A percentile compares a stretch with the other conserved stretches of the same genome.
Conservation (phyloP, 2,888 invertebrate species). For the Lumbricus terrestris region DNA sequence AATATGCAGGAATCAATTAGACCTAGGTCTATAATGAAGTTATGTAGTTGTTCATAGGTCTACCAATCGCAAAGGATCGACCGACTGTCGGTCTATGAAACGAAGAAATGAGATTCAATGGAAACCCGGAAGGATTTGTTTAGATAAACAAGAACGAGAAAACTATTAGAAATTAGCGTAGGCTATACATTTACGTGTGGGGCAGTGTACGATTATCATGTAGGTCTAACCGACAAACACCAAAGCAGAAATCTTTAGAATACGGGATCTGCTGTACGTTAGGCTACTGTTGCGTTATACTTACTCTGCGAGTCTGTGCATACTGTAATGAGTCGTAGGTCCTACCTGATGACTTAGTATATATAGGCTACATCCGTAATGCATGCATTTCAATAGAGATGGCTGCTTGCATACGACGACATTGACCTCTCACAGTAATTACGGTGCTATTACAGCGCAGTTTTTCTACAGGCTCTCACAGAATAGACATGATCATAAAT, state of each 20-base stretch:
- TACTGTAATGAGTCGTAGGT: neutral
- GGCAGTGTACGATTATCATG: neutral
- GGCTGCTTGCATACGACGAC: neutral
- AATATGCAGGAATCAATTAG: neutral
- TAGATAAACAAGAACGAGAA: neutral
- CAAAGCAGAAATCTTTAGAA: neutral
- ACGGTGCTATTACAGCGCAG: neutral
- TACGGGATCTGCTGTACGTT: neutral
- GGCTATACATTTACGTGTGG: no score
- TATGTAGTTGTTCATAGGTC: neutral
- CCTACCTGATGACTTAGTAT: neutral
- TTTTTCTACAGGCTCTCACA: neutral
- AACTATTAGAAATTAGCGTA: neutral
- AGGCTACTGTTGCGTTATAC: neutral
- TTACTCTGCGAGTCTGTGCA: neutral
- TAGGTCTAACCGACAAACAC: neutral
- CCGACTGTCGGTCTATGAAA: neutral
- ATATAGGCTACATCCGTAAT: neutral
- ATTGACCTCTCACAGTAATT: neutral
- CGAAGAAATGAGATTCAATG: neutral
- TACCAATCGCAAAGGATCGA: neutral
- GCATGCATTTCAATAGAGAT: neutral
- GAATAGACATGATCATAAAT: neutral
- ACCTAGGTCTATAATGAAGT: neutral
- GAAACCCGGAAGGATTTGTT: neutral